Base-by-base conservation (phyloP, 2,113 vertebrate genomes). In the Sylvia atricapilla region DNA sequence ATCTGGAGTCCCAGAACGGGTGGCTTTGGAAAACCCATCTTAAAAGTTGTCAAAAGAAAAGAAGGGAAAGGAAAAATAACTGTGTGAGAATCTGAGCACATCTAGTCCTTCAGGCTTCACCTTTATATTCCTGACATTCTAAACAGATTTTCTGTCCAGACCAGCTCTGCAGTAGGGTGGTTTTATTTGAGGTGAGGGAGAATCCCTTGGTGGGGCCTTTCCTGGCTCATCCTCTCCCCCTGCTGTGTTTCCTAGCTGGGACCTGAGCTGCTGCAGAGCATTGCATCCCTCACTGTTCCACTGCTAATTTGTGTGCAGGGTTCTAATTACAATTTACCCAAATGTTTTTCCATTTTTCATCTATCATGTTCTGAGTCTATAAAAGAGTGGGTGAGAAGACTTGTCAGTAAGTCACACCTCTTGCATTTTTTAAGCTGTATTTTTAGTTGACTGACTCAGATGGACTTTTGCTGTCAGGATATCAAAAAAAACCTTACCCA, bases 391-490 rank as follows among this genome's bases (percentile, higher is more conserved):
- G 95, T 92, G 96, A 97, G 92, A 96, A 96, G 88, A 87, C 93
- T 96, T 96, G 95, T 97, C 95, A 97, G 94, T 93, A 96, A 97
- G 94, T 97, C 93, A 97, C 93, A 96, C 92, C 94, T 96, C 95
- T 97, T 89, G 73, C 77, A 95, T 96, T 96, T 97, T 95, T 81
- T 79, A 43, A 84, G 58, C 73, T 92, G 1, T 96, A 97, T 97
- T 96, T 96, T 97, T 97, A 94, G 95, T 81, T 95, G 80, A 96
- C 94, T 97, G 95, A 96, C 89, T 97, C 96, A 97, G 92, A 96
- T 96, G 94, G 96, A 96, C 92, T 93, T 93, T 31, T 75, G 86
- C 85, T 96, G 93, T 95, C 92, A 94, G 92, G 96, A 95, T 17
- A 93, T 86, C 66, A 52, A 41, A 89, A 90, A 86, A 94, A 95